Evolutionary conservation across 2,888 invertebrate species (phyloP).

Genomic region (Drosophila merina): DNA sequence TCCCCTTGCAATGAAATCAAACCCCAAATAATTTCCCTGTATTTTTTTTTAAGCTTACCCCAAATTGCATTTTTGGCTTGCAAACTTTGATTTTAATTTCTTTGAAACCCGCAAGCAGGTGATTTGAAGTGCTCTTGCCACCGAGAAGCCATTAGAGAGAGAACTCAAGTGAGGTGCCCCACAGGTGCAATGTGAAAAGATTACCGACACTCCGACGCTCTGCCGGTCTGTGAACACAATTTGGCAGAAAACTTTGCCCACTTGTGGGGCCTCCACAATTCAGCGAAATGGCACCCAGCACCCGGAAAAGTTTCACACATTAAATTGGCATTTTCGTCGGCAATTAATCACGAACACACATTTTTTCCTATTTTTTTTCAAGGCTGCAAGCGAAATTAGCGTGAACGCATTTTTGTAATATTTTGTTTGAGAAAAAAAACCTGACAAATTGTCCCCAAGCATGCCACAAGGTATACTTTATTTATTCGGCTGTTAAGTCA

Average conservation of each 20-base stretch:
- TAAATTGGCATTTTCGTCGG: constrained; percentile 13
- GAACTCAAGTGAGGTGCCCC: not conserved
- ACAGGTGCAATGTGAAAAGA: constrained; percentile 1
- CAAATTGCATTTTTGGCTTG: not conserved
- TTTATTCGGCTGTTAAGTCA: constrained; percentile 7
- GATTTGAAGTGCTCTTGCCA: not conserved
- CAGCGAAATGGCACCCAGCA: not conserved
- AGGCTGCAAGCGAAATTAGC: constrained; percentile 10
- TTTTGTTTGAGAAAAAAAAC: constrained; percentile 3
- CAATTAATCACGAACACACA: constrained; percentile 16
- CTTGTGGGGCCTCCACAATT: not conserved
- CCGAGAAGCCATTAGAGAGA: constrained; percentile 1
- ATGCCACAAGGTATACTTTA: constrained; percentile 3
- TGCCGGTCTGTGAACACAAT: constrained; percentile 1
- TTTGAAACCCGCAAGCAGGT: not conserved
- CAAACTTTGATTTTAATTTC: not conserved
- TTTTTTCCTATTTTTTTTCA: not conserved
- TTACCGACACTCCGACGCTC: constrained; percentile 1
- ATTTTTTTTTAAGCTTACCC: not conserved
- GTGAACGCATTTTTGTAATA: constrained; percentile 7
- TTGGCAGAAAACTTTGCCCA: constrained; percentile 1
- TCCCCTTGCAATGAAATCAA: no score
- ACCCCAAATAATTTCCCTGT: no score
- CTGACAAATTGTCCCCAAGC: constrained; percentile 6
- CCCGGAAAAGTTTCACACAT: constrained; percentile 2